Percentiles rank a stretch among this genome's conserved stretches.
Evolutionary conservation across 2,797 vertebrate species (phyloP).

Genomic region (Anguilla pacifica): DNA sequence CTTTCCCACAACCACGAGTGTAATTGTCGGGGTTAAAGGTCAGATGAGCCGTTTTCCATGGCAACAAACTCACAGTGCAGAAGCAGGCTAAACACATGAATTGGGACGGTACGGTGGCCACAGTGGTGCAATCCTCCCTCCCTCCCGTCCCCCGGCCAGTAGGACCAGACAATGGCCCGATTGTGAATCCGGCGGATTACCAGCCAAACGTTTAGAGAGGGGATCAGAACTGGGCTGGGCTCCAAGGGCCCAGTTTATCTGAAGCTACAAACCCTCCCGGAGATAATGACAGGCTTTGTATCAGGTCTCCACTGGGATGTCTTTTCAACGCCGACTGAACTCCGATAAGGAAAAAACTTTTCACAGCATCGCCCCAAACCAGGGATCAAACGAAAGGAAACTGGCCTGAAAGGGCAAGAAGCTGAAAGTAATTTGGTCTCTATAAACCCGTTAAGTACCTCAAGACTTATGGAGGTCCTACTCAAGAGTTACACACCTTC

Average conservation of each 20-base stretch:
- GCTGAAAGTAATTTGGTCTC: constrained; percentile 10
- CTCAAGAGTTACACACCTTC: neutral
- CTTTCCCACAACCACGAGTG: constrained; percentile 26
- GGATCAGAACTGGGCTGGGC: constrained; percentile 27
- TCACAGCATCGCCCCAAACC: neutral
- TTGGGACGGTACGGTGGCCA: neutral
- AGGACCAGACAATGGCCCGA: constrained; percentile 23
- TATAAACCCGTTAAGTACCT: constrained; percentile 2
- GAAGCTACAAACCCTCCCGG: constrained; percentile 32
- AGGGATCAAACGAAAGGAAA: neutral
- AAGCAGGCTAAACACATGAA: constrained; percentile 31
- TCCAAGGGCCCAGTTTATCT: constrained; percentile 45
- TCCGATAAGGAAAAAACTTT: neutral
- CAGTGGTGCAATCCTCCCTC: constrained; percentile 22
- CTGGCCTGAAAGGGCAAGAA: constrained; percentile 12
- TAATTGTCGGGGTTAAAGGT: constrained; percentile 41
- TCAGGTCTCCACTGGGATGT: neutral
- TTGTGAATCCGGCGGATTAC: constrained; percentile 43
- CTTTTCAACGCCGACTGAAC: constrained; percentile 8
- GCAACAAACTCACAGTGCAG: constrained; percentile 48
- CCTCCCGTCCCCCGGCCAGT: constrained; percentile 4
- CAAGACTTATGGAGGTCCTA: neutral
- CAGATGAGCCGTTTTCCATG: constrained; percentile 52
- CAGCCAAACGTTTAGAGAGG: constrained; percentile 40
- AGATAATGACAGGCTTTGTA: constrained; percentile 47